Conservation (phyloP, 2,797 vertebrate species). For the Distichodus sexfasciatus region DNA sequence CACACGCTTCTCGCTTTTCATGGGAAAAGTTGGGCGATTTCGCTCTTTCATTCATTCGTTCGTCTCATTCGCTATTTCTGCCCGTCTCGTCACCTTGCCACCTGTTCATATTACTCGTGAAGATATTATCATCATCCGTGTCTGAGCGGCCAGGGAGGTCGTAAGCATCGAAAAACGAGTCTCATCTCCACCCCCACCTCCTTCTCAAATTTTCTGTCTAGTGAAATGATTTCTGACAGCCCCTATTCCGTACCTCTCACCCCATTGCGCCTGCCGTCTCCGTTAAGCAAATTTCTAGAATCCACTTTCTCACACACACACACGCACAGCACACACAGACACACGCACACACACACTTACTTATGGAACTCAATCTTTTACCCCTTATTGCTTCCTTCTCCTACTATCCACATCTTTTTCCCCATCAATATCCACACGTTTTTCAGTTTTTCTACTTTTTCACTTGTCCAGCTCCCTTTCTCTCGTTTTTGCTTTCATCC, state of each 20-base stretch:
- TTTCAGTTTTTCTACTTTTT: background rate
- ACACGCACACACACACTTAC: too few species aligned
- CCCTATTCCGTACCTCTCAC: slow-evolving; percentile 45
- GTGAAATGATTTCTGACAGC: slow-evolving; percentile 31
- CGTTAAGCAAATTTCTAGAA: slow-evolving; percentile 41
- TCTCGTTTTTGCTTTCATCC: slow-evolving; percentile 6
- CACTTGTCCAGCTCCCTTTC: background rate
- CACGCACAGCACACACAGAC: too few species aligned
- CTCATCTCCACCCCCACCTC: slow-evolving; percentile 32
- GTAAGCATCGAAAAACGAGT: slow-evolving; percentile 12
- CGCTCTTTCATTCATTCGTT: slow-evolving; percentile 25
- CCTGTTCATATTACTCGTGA: slow-evolving; percentile 40
- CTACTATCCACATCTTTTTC: slow-evolving; percentile 26
- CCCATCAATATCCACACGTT: background rate
- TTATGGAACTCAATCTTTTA: too few species aligned
- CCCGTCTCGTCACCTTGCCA: slow-evolving; percentile 21
- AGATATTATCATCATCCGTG: slow-evolving; percentile 31
- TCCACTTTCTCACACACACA: slow-evolving; percentile 35
- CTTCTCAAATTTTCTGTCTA: slow-evolving; percentile 13
- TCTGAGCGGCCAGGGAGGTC: slow-evolving; percentile 28
- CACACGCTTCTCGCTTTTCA: slow-evolving; percentile 41
- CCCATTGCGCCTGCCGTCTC: slow-evolving; percentile 40
- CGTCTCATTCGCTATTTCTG: slow-evolving; percentile 1
- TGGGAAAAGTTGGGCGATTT: slow-evolving; percentile 9
- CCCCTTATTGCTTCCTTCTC: slow-evolving; percentile 5